These are phyloP conservation scores for Noctua janthe DNA, from an alignment of 2,888 invertebrate species.

Conservation along the genomic window DNA sequence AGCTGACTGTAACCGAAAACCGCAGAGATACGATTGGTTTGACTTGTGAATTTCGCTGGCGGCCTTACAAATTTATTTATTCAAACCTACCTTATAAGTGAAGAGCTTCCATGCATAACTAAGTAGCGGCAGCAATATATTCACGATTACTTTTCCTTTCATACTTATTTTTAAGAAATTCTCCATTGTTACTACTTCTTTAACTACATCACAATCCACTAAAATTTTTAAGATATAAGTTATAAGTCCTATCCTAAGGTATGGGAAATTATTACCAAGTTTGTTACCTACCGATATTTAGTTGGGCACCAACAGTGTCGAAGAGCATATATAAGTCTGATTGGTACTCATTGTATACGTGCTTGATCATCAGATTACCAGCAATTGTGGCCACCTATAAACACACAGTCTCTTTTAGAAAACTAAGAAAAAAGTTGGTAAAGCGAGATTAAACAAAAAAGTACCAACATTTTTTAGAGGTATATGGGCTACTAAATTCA, in stretches of 20 bases:
- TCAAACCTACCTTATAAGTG: slow-evolving; percentile 86
- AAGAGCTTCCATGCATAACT: slow-evolving; percentile 61
- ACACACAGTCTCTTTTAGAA: neutral
- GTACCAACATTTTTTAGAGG: slow-evolving; percentile 92
- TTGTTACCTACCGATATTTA: slow-evolving; percentile 73
- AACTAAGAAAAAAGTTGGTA: neutral
- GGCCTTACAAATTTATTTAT: neutral
- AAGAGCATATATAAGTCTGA: slow-evolving; percentile 92
- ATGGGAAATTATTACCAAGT: neutral
- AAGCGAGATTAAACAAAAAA: neutral
- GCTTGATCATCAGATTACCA: slow-evolving; percentile 93
- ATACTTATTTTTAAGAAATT: slow-evolving; percentile 77
- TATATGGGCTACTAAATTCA: slow-evolving; percentile 92
- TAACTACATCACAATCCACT: slow-evolving; percentile 67
- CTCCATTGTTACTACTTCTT: slow-evolving; percentile 74
- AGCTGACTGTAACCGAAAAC: too few relatives aligned
- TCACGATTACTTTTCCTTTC: slow-evolving; percentile 69
- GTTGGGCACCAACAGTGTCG: slow-evolving; percentile 75
- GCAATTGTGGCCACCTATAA: slow-evolving; percentile 91
- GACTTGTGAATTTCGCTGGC: neutral
- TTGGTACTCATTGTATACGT: slow-evolving; percentile 91
- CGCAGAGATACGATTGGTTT: neutral
- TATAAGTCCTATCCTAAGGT: neutral
- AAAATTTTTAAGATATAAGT: slow-evolving; percentile 43
- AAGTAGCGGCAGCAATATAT: slow-evolving; percentile 82